Conservation (phyloP, 2,797 vertebrate species). For the Phyllotis vaccarum region DNA sequence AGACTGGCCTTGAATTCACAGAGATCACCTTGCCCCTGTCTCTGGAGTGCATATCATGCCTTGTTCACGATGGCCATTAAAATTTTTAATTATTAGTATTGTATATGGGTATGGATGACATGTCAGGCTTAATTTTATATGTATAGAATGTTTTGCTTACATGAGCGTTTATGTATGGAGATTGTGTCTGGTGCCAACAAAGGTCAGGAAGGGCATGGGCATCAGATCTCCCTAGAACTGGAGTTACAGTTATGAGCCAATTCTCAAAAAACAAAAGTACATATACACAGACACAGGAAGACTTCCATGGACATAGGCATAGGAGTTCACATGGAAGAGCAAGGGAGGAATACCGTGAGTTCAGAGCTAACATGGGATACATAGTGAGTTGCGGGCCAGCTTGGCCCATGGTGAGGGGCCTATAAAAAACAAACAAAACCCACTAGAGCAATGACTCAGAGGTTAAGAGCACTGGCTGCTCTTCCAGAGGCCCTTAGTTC, state of each 20-base stretch:
- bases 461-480: too few species aligned
- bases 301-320: background rate
- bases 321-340: background rate
- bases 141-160: background rate
- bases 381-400: background rate
- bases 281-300: background rate
- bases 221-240: background rate
- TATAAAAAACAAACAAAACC: background rate
- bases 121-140: background rate
- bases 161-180: background rate
- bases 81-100: background rate
- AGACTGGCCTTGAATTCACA: background rate
- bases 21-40: background rate
- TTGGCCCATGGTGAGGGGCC: background rate
- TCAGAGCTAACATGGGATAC: background rate
- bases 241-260: background rate
- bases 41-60: background rate
- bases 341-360: background rate
- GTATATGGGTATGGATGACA: background rate
- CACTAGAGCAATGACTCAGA: too few species aligned
- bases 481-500: too few species aligned
- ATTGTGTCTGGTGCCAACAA: background rate
- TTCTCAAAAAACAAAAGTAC: background rate
- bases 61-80: background rate
- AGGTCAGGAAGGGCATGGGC: background rate